Evolutionary conservation across 2,797 vertebrate species (phyloP).

Genomic region (Acanthurus leucopareius): DNA sequence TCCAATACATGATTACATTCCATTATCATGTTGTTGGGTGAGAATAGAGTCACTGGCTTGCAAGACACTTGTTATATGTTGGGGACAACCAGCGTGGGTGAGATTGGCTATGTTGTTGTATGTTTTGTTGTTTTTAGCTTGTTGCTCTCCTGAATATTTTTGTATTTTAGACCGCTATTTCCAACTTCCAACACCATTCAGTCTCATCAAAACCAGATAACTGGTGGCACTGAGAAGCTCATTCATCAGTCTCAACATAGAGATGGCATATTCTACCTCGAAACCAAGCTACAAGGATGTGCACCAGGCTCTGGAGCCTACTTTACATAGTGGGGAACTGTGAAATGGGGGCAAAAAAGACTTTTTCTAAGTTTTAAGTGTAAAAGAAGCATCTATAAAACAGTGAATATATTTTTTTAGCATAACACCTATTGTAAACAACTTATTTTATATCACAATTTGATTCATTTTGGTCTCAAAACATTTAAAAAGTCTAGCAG

Average conservation of each 20-base stretch:
- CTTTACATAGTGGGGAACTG: no score
- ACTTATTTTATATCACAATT: no score
- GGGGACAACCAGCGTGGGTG: background rate
- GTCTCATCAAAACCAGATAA: background rate
- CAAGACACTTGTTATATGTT: background rate
- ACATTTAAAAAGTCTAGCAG: no score
- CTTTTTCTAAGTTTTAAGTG: no score
- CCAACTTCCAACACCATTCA: background rate
- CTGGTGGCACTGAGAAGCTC: conserved; percentile 1
- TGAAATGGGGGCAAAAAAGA: no score
- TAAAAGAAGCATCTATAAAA: no score
- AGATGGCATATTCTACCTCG: background rate
- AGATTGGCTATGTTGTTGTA: background rate
- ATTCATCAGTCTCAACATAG: conserved; percentile 8
- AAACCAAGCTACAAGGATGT: no score
- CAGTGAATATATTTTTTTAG: no score
- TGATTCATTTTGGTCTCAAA: no score
- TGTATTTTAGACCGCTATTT: background rate
- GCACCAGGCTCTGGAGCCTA: no score
- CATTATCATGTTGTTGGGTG: background rate
- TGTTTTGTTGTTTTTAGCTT: background rate
- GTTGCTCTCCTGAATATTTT: background rate
- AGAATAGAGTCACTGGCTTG: background rate
- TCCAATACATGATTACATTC: background rate
- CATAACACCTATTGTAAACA: no score